Base-by-base conservation (phyloP, 1,140 invertebrate genomes). In the Idris sp. region DNA sequence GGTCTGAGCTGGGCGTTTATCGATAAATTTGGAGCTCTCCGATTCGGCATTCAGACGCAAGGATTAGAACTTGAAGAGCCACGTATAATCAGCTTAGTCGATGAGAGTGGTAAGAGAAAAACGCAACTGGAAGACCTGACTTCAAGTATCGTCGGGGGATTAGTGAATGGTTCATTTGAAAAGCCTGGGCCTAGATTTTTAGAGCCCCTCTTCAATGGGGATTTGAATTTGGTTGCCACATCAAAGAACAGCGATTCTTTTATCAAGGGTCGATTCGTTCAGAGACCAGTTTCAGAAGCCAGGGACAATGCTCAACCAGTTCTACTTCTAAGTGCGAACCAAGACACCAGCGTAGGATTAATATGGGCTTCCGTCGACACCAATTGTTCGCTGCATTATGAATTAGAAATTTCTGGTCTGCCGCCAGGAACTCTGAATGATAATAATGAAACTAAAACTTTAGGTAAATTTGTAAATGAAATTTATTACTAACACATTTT, bases 331-430 rank as follows among this genome's bases (percentile, higher is more conserved):
- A 86, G 90, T 2, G n/a, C 46, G 46, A 11, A 74, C 58, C 6
- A 67, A 18, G 89, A 90, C 4, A 89, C 87, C 88, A 0, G 88
- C 89, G 91, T 92, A n/a, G 95, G 93, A 10, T 87, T 96, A 19
- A 92, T 92, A 8, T 97, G 95, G 95, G 85, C 94, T 26, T 90
- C 91, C 0, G 91, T 97, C 2, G 95, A 96, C 80, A 89, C 90
- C 1, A 91, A 95, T 28, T 97, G 95, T 82, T 91, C 92, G 69
- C 84, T 96, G 0, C 93, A 96, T 79, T 97, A 96, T 78, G 95
- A 97, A 82, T 89, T 96, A 13, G 84, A 86, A 26, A 76, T 86
- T 5, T 74, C 77, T 10, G 83, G 83, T 6, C 51, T 84, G 2
- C 44, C 78, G 0, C 33, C 72, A 0, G 46, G 38, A 4, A 30